Conservation (phyloP, 2,888 invertebrate genomes). For the Sesia apiformis region DNA sequence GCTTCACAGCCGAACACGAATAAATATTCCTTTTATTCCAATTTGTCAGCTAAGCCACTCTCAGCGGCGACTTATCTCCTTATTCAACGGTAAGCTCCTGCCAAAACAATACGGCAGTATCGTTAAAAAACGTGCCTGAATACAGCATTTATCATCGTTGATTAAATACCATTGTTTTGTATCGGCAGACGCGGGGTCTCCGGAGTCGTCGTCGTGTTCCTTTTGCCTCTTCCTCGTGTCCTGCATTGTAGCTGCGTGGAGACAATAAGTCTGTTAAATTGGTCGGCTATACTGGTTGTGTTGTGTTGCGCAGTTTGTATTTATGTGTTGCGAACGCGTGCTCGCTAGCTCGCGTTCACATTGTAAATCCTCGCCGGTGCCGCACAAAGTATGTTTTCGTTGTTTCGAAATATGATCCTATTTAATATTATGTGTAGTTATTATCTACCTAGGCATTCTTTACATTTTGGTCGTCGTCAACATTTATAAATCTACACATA, state of each 20-base stretch:
- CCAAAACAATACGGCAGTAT: slow-evolving; percentile 72
- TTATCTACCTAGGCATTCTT: too few relatives aligned
- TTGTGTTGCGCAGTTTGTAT: slow-evolving; percentile 46
- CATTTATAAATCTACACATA: too few relatives aligned
- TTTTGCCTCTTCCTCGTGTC: slow-evolving; percentile 59
- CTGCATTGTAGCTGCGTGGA: slow-evolving; percentile 65
- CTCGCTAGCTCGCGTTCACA: slow-evolving; percentile 28
- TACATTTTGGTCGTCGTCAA: too few relatives aligned
- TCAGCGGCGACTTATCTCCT: slow-evolving; percentile 69
- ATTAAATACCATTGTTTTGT: slow-evolving; percentile 75
- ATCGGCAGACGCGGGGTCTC: slow-evolving; percentile 61
- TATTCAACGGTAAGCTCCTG: slow-evolving; percentile 70
- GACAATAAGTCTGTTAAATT: slow-evolving; percentile 75
- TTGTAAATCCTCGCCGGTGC: slow-evolving; percentile 33
- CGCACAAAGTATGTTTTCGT: not conserved
- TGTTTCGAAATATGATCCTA: not conserved
- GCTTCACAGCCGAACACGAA: slow-evolving; percentile 45
- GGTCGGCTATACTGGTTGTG: slow-evolving; percentile 60
- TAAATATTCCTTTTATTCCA: slow-evolving; percentile 75
- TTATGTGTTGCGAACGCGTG: slow-evolving; percentile 44
- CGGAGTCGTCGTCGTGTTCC: slow-evolving; percentile 41
- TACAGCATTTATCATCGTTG: slow-evolving; percentile 74
- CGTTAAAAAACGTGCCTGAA: slow-evolving; percentile 72
- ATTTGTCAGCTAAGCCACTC: slow-evolving; percentile 74
- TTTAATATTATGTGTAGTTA: not conserved